Evolutionary conservation across 2,888 invertebrate species (phyloP).

Genomic region (Drosophila parthenogenetica): DNA sequence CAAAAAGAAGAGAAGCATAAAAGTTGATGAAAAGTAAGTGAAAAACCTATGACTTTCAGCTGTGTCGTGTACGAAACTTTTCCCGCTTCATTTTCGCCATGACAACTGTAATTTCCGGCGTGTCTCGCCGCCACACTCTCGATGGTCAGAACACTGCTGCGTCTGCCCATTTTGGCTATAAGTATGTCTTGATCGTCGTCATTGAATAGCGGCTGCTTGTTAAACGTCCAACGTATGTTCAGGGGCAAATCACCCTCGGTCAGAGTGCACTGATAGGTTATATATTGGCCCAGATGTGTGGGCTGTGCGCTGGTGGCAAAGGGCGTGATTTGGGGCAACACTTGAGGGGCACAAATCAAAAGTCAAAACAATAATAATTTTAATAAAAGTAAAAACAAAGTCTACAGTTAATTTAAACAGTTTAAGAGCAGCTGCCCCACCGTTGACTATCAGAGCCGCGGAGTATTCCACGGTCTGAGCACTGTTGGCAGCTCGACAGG

Average conservation of each 20-base stretch:
- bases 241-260: slow-evolving; percentile 89
- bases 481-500: slow-evolving; percentile 86
- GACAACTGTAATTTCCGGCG: slow-evolving; percentile 91
- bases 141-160: slow-evolving; percentile 89
- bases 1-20: slow-evolving; percentile 33
- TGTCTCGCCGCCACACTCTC: slow-evolving; percentile 89
- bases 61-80: slow-evolving; percentile 88
- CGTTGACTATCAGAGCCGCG: slow-evolving; percentile 86
- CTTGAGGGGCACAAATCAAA: slow-evolving; percentile 37
- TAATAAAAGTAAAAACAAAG: slow-evolving; percentile 17
- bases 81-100: slow-evolving; percentile 90
- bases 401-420: slow-evolving; percentile 5
- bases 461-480: slow-evolving; percentile 86
- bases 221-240: slow-evolving; percentile 88
- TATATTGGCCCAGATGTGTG: slow-evolving; percentile 87
- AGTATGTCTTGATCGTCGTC: slow-evolving; percentile 85
- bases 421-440: slow-evolving; percentile 74
- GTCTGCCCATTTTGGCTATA: slow-evolving; percentile 87
- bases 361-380: slow-evolving; percentile 5
- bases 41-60: slow-evolving; percentile 90
- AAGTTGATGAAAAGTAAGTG: slow-evolving; percentile 5
- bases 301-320: slow-evolving; percentile 87
- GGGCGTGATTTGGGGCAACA: slow-evolving; percentile 86
- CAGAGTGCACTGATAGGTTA: slow-evolving; percentile 87
- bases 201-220: slow-evolving; percentile 83